Base-by-base conservation (phyloP, 2,888 invertebrate species). In the Nezara viridula region DNA sequence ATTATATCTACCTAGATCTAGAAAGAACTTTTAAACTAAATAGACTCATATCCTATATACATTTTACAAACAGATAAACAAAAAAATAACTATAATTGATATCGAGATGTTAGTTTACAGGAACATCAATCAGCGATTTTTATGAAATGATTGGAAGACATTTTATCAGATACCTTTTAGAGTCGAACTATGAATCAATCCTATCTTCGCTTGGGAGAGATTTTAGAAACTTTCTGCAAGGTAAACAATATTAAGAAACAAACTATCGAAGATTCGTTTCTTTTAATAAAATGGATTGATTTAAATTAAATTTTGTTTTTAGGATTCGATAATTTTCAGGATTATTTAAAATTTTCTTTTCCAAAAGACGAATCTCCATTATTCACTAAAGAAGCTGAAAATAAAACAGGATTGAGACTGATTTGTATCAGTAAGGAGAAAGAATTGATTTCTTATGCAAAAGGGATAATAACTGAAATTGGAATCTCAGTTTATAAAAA, bases 81-180 rank as follows among this genome's bases (percentile, higher is more conserved):
- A n/a, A n/a, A n/a, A n/a, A n/a, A n/a, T n/a, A n/a, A n/a, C n/a
- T n/a, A 7, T 44, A 44, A 44, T 44, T 7, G 44, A 44, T 10
- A 44, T 44, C 5, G 44, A 10, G 9, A 2, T 81, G 21, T 44
- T 44, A 81, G 81, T 44, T 81, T 81, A 44, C 81, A 81, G 81
- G 44, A n/a, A 44, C 81, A 44, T 81, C 81, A 5, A 12, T 81
- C 14, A 32, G 81, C 44, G 81, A 44, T 27, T 81, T 81, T 44
- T 81, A 81, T 81, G 81, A 81, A 81, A 81, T 81, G 40, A 81
- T 81, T 44, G 81, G 81, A 81, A 81, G 81, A 44, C 24, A 44
- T 81, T 81, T 44, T 44, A 44, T 81, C 7, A 81, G 44, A 37
- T 44, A 44, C 19, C 24, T 81, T 24, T 44, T 81, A 44, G 81